A percentile compares a stretch with the other conserved stretches of the same genome.
phyloP scores from a whole-genome alignment of 1,140 invertebrate species.

The Drosophila oshimai region DNA sequence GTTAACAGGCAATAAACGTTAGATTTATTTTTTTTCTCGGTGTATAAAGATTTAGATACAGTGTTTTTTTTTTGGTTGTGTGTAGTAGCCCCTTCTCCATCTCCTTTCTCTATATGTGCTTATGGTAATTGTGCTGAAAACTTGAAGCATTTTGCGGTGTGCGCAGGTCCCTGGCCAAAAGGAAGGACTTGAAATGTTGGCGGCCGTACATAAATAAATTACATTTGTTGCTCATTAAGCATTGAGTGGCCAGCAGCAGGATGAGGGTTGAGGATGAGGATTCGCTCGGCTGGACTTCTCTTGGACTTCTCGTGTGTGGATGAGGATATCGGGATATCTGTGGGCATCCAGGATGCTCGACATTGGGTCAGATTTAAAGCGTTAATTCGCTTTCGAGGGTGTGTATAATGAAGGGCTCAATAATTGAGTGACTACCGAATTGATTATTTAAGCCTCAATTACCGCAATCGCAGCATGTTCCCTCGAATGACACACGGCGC shows the following conservation, averaged over 20 bases:
- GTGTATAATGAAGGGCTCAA: slow-evolving; percentile 47
- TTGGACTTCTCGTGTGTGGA: not conserved
- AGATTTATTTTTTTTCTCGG: too few species aligned
- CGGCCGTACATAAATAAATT: slow-evolving; percentile 70
- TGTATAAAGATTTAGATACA: too few species aligned
- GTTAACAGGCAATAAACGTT: too few species aligned
- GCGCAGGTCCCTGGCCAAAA: slow-evolving; percentile 29
- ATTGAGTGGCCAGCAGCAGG: slow-evolving; percentile 70
- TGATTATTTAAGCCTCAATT: slow-evolving; percentile 47
- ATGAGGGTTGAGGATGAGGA: not conserved
- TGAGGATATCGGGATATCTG: slow-evolving; percentile 23
- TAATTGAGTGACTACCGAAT: slow-evolving; percentile 49
- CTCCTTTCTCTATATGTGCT: slow-evolving; percentile 50
- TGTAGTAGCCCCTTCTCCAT: not conserved
- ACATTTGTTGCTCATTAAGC: slow-evolving; percentile 80
- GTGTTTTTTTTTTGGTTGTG: not conserved
- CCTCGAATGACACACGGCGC: slow-evolving; percentile 12
- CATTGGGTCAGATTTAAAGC: slow-evolving; percentile 46
- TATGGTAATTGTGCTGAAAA: slow-evolving; percentile 81
- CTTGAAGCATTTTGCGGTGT: slow-evolving; percentile 75
- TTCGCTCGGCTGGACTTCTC: slow-evolving; percentile 17
- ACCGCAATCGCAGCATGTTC: slow-evolving; percentile 34
- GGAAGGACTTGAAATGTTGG: slow-evolving; percentile 47
- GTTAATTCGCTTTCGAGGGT: slow-evolving; percentile 50
- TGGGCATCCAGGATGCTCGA: not conserved